phyloP scores from a whole-genome alignment of 2,797 vertebrate species.

The Rhinichthys osculus region DNA sequence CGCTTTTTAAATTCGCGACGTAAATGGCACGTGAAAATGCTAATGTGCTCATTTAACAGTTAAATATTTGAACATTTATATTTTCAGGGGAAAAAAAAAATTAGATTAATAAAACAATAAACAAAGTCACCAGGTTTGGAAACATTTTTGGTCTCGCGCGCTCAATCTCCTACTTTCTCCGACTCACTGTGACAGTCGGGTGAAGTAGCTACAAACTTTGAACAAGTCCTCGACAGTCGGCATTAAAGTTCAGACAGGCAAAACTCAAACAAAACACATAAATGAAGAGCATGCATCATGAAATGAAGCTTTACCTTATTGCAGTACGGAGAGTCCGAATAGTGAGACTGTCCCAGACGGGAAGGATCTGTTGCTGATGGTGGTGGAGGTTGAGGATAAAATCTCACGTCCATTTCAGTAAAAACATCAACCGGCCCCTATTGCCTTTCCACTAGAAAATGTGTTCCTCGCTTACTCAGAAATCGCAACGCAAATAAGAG shows the following conservation, averaged over 20 bases:
- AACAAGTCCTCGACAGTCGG: slow-evolving; percentile 29
- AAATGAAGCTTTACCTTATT: slow-evolving; percentile 86
- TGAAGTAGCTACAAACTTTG: slow-evolving; percentile 42
- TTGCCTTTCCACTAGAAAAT: slow-evolving; percentile 54
- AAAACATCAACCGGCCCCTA: slow-evolving; percentile 87
- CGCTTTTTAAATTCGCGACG: slow-evolving; percentile 21
- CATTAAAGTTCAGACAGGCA: not conserved
- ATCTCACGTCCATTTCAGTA: slow-evolving; percentile 95
- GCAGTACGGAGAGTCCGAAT: slow-evolving; percentile 92
- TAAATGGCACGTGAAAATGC: slow-evolving; percentile 5
- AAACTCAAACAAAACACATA: slow-evolving; percentile 6
- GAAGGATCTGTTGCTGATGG: slow-evolving; percentile 86
- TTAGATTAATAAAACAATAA: not conserved
- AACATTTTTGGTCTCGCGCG: slow-evolving; percentile 1
- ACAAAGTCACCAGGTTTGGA: not conserved
- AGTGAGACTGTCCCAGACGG: slow-evolving; percentile 91
- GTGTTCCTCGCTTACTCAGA: slow-evolving; percentile 52
- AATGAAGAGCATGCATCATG: not conserved
- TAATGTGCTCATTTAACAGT: not conserved
- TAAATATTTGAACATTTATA: not conserved
- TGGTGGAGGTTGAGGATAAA: slow-evolving; percentile 90
- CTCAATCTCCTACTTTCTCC: slow-evolving; percentile 30
- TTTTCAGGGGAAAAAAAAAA: too few species aligned
- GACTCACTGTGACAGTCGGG: slow-evolving; percentile 23
- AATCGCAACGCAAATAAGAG: slow-evolving; percentile 43